Evolutionary conservation across 2,888 invertebrate genomes (phyloP).

Genomic region (Sphecodes monilicornis): DNA sequence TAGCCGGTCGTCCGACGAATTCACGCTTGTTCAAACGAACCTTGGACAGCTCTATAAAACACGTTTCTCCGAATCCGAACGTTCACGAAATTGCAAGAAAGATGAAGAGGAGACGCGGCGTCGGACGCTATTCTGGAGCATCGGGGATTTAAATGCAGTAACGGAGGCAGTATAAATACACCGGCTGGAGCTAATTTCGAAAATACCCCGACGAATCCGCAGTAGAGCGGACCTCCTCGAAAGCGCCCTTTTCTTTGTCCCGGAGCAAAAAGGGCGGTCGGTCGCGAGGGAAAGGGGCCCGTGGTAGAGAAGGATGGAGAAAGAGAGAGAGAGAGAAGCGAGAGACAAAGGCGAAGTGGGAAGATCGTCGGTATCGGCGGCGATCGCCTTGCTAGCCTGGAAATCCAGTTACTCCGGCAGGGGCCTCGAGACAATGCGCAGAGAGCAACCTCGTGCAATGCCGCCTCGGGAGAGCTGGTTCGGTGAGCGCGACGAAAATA

Average conservation of each 20-base stretch:
- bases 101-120: background rate
- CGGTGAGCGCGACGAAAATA: slow-evolving; percentile 74
- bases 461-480: slow-evolving; percentile 70
- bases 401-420: slow-evolving; percentile 71
- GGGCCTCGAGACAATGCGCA: slow-evolving; percentile 66
- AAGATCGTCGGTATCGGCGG: slow-evolving; percentile 56
- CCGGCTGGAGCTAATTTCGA: background rate
- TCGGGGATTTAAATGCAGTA: background rate
- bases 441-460: slow-evolving; percentile 66
- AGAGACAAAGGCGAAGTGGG: slow-evolving; percentile 49
- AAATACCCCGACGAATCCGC: background rate
- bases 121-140: background rate
- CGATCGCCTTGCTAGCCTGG: slow-evolving; percentile 71
- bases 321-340: background rate
- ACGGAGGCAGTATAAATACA: background rate
- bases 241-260: slow-evolving; percentile 7
- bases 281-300: background rate
- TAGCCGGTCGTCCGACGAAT: background rate
- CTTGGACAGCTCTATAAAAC: background rate
- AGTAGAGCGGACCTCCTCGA: background rate
- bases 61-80: background rate
- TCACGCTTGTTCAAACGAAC: background rate
- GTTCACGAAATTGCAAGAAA: background rate
- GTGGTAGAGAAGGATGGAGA: slow-evolving; percentile 1
- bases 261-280: background rate